Evolutionary conservation across 2,113 vertebrate species (phyloP).

Genomic region (Notechis scutatus): DNA sequence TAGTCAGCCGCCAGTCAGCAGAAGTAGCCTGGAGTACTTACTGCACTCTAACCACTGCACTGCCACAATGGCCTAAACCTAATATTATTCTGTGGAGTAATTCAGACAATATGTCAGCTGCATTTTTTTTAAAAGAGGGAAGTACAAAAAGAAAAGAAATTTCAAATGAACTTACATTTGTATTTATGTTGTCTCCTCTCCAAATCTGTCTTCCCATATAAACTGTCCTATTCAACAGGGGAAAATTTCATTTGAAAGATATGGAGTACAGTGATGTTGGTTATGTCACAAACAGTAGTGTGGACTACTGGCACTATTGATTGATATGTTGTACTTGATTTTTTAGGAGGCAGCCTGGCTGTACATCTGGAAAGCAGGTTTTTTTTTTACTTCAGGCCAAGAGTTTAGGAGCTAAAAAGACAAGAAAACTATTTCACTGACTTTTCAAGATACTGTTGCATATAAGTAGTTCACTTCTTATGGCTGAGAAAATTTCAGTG

Average conservation of each 20-base stretch:
- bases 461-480: not conserved
- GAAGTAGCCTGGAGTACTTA: no score
- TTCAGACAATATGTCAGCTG: not conserved
- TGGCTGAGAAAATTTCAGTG: not conserved
- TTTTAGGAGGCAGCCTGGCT: not conserved
- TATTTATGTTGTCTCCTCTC: not conserved
- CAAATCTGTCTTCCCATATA: not conserved
- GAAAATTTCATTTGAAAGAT: not conserved
- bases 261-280: not conserved
- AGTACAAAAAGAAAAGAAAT: not conserved
- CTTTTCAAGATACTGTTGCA: not conserved
- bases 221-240: not conserved
- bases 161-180: not conserved
- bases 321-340: not conserved
- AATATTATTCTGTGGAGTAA: no score
- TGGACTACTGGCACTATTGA: not conserved
- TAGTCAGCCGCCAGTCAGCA: no score
- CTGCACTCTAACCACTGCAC: no score
- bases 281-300: not conserved
- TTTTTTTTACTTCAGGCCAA: not conserved
- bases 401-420: not conserved
- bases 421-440: not conserved
- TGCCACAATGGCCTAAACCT: no score
- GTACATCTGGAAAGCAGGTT: not conserved
- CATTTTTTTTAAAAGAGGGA: not conserved